phyloP scores from a whole-genome alignment of 2,797 vertebrate species.

The Pangasius macronema region DNA sequence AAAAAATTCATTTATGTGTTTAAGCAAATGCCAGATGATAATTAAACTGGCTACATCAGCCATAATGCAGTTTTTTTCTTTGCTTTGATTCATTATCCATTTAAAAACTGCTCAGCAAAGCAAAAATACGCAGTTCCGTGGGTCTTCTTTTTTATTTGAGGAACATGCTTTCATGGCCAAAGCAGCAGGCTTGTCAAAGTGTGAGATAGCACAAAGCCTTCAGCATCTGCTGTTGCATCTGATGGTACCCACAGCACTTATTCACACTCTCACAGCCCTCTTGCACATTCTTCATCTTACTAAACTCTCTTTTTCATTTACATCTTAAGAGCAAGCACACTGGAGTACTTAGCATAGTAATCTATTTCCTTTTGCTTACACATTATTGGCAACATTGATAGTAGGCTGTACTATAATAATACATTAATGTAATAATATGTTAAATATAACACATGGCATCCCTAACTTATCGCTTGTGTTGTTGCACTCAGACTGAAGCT shows the following conservation, averaged over 20 bases:
- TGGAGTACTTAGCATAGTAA: neutral
- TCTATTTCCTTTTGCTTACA: neutral
- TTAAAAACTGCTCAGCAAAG: slow-evolving; percentile 16
- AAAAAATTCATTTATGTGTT: neutral
- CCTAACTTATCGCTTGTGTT: neutral
- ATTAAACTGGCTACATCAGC: slow-evolving; percentile 2
- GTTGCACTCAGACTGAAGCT: neutral
- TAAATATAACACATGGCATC: neutral
- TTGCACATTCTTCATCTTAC: slow-evolving; percentile 77
- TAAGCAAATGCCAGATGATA: neutral
- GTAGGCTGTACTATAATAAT: neutral
- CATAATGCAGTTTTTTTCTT: neutral
- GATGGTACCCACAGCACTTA: slow-evolving; percentile 63
- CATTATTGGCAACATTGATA: neutral
- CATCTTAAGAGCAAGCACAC: neutral
- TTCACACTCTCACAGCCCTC: slow-evolving; percentile 75
- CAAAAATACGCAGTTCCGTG: neutral
- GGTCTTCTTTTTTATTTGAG: slow-evolving; percentile 34
- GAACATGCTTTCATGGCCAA: slow-evolving; percentile 32
- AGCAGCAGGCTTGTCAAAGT: slow-evolving; percentile 44
- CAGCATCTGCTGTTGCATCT: slow-evolving; percentile 85
- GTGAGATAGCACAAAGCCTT: slow-evolving; percentile 76
- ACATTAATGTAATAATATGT: neutral
- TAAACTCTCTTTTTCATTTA: slow-evolving; percentile 66
- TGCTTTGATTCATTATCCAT: slow-evolving; percentile 27